These are phyloP conservation scores for Trilocha varians DNA, from an alignment of 2,888 invertebrate species.

Conservation along the genomic window DNA sequence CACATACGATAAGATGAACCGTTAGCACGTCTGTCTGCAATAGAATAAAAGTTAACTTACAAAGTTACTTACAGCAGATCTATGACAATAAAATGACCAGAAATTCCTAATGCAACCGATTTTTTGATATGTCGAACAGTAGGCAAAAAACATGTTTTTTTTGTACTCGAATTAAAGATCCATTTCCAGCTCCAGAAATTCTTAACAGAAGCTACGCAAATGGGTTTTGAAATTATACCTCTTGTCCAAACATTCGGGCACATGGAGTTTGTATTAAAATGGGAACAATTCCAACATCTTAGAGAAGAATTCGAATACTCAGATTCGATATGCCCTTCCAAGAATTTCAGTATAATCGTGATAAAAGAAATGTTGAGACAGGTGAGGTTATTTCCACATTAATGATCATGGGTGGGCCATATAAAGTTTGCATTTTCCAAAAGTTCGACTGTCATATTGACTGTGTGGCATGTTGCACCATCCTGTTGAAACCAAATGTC, in stretches of 20 bases:
- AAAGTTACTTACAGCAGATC: no score
- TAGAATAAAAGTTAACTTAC: no score
- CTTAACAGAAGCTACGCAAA: conserved; percentile 55
- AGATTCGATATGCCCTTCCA: conserved; percentile 81
- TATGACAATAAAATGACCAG: no score
- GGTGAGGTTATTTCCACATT: conserved; percentile 36
- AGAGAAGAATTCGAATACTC: conserved; percentile 76
- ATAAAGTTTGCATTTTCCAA: no score
- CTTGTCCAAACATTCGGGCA: conserved; percentile 91
- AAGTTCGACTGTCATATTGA: no score
- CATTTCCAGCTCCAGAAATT: conserved; percentile 41
- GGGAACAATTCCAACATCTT: conserved; percentile 76
- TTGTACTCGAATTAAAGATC: not conserved
- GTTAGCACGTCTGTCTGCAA: no score
- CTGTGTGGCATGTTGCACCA: no score
- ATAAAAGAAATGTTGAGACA: conserved; percentile 82
- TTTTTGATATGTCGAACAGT: no score
- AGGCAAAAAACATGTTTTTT: no score
- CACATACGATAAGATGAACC: no score
- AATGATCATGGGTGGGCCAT: not conserved
- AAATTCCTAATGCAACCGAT: no score
- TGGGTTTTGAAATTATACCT: conserved; percentile 81
- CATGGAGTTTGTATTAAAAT: conserved; percentile 84
- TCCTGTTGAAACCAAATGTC: no score
- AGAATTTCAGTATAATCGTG: conserved; percentile 67